Evolutionary conservation across 30 jellyfish, hydroid and myxozoan species (phyloP), one percentile per base, ranked within the genome.

Genomic region (Mastigias papua): DNA sequence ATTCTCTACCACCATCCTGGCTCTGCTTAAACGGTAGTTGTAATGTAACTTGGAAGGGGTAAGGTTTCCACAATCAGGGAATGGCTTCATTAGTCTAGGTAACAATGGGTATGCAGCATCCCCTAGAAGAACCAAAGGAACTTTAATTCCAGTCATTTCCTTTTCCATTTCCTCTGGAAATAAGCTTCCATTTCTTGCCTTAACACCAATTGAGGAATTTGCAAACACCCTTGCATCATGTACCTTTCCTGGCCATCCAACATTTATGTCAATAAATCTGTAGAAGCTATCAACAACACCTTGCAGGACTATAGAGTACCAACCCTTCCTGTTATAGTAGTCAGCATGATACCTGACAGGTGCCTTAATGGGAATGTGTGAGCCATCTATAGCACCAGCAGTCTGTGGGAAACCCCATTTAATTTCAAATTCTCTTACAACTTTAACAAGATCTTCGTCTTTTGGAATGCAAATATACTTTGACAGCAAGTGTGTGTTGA

Each of bases 171-270:
- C 30, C n/a, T 30, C 70, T 28, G 50, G 48, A 13, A 76, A 48
- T 21, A 85, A 74, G 82, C 11, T 34, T 49, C 21, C 49, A 32
- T 21, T 31, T 58, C 63, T 85, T 69, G 25, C 94, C 93, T 33
- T 71, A 20, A 7, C 61, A 89, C 11, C 61, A 37, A 85, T 85
- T 2, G 50, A 22, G 2, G 94, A 85, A 50, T 74, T 72, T 58
- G 89, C 58, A 83, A 85, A 85, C 8, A 72, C 94, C 48, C 89
- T 49, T 57, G 92, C 92, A 32, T 82, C 86, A 65, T 82, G 88
- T 6, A 23, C 89, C 46, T 85, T 74, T 21, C n/a, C 88, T 69
- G 89, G 93, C 80, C 79, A 84, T 19, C 93, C 93, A 31, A 84
- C 66, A 69, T 69, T 84, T 48, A 84, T 54, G 69, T 84, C 89